These are phyloP conservation scores for Iselma pallidipennis DNA, from an alignment of 2,888 invertebrate genomes.

Conservation along the genomic window DNA sequence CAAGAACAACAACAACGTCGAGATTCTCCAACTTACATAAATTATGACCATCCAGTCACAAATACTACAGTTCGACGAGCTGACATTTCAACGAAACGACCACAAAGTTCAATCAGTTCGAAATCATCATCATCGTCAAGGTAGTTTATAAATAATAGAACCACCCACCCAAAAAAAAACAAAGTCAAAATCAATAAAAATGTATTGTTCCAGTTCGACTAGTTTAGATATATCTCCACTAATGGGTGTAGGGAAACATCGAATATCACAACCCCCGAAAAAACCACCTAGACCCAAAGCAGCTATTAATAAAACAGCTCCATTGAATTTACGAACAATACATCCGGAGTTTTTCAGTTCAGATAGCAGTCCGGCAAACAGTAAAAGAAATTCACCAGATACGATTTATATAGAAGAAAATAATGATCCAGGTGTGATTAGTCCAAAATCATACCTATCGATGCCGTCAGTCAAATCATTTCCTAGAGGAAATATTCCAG, in stretches of 20 bases:
- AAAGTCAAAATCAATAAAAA: not conserved
- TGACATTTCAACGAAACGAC: slow-evolving; percentile 37
- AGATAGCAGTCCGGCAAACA: slow-evolving; percentile 45
- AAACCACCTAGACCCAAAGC: slow-evolving; percentile 47
- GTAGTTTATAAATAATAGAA: slow-evolving; percentile 8
- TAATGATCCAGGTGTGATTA: slow-evolving; percentile 50
- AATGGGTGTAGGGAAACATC: slow-evolving; percentile 47
- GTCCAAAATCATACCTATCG: slow-evolving; percentile 77
- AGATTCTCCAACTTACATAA: slow-evolving; percentile 51
- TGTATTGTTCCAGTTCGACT: slow-evolving; percentile 40
- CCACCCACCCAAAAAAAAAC: too few species aligned
- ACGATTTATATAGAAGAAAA: slow-evolving; percentile 37
- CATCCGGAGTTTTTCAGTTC: slow-evolving; percentile 45
- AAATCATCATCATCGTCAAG: slow-evolving; percentile 35
- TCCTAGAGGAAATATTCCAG: slow-evolving; percentile 75
- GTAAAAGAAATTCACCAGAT: slow-evolving; percentile 45
- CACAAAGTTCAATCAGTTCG: slow-evolving; percentile 44
- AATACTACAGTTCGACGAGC: slow-evolving; percentile 39
- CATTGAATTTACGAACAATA: slow-evolving; percentile 39
- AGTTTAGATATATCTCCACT: slow-evolving; percentile 53
- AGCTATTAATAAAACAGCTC: slow-evolving; percentile 50
- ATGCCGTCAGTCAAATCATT: slow-evolving; percentile 88
- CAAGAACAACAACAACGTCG: slow-evolving; percentile 51
- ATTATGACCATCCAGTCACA: slow-evolving; percentile 45
- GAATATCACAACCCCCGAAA: slow-evolving; percentile 36